A percentile compares a stretch with the other conserved stretches of the same genome.
Evolutionary conservation across 2,888 invertebrate genomes (phyloP).

Genomic region (Agonopterix alstromeriana): DNA sequence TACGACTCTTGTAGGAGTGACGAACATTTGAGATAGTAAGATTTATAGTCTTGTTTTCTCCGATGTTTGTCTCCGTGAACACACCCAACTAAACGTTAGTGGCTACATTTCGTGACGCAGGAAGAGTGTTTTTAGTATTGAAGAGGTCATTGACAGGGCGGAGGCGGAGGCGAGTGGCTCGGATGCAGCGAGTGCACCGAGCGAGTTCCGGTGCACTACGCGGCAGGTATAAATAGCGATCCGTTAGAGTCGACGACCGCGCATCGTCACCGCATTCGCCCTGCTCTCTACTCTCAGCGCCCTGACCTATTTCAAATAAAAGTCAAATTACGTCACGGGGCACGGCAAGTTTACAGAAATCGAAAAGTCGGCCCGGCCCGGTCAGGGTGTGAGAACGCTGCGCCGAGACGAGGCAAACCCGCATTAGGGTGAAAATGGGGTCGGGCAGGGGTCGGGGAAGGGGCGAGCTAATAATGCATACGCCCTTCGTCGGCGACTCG

Average conservation of each 20-base stretch:
- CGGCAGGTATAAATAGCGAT: slow-evolving; percentile 74
- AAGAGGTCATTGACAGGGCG: slow-evolving; percentile 70
- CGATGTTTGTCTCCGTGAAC: not conserved
- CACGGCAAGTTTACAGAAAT: slow-evolving; percentile 19
- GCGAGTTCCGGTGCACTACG: slow-evolving; percentile 73
- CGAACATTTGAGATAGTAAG: slow-evolving; percentile 14
- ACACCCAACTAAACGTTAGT: not conserved
- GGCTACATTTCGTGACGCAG: slow-evolving; percentile 6
- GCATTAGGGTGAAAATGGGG: slow-evolving; percentile 11
- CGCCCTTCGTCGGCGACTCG: slow-evolving; percentile 57
- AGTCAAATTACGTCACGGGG: slow-evolving; percentile 31
- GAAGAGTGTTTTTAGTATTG: slow-evolving; percentile 20
- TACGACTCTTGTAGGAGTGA: slow-evolving; percentile 33
- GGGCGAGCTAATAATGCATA: slow-evolving; percentile 59
- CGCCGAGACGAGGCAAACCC: slow-evolving; percentile 26
- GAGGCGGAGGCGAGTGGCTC: slow-evolving; percentile 52
- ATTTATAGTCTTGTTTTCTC: slow-evolving; percentile 6
- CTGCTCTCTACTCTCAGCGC: slow-evolving; percentile 37
- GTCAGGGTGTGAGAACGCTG: slow-evolving; percentile 33
- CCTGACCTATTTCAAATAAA: slow-evolving; percentile 51
- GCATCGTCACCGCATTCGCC: slow-evolving; percentile 46
- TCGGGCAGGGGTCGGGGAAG: slow-evolving; percentile 32
- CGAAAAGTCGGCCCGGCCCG: slow-evolving; percentile 26
- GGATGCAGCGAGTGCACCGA: slow-evolving; percentile 72
- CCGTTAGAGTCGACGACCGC: slow-evolving; percentile 77